phyloP scores from a whole-genome alignment of 2,888 invertebrate species.

The Odontomyia ornata region DNA sequence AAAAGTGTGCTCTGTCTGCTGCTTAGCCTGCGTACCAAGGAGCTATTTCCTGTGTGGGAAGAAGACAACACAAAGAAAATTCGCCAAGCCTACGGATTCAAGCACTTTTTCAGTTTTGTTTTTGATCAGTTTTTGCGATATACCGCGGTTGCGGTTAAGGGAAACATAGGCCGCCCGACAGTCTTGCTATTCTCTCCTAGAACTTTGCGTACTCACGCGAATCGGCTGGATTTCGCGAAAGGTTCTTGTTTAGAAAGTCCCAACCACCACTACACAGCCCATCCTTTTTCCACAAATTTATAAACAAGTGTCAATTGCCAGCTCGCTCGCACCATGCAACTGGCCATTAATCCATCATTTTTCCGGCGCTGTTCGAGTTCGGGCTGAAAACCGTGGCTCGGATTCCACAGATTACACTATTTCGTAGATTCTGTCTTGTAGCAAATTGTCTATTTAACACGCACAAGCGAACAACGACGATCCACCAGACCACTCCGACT shows the following conservation, averaged over 20 bases:
- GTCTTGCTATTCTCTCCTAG: too few relatives aligned
- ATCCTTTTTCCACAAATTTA: neutral
- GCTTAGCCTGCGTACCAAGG: too few relatives aligned
- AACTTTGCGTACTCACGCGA: slow-evolving; percentile 11
- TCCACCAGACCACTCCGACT: too few relatives aligned
- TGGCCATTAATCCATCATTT: slow-evolving; percentile 13
- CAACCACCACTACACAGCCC: neutral
- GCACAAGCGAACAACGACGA: neutral
- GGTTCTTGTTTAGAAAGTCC: too few relatives aligned
- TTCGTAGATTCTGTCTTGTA: neutral
- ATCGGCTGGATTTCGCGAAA: neutral
- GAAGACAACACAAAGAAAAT: too few relatives aligned
- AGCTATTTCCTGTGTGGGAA: too few relatives aligned
- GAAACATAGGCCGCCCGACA: too few relatives aligned
- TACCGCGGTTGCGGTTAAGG: too few relatives aligned
- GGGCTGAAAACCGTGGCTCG: neutral
- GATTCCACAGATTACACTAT: neutral
- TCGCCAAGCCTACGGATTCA: too few relatives aligned
- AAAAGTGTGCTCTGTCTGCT: too few relatives aligned
- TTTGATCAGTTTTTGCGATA: too few relatives aligned
- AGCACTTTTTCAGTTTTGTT: too few relatives aligned
- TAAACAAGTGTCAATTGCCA: neutral
- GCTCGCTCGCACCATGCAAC: slow-evolving; percentile 27
- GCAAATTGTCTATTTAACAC: neutral
- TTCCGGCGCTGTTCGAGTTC: neutral